Evolutionary conservation across 2,113 vertebrate species (phyloP), one percentile per base, ranked within the genome.

Genomic region (Paraplagusia blochii): DNA sequence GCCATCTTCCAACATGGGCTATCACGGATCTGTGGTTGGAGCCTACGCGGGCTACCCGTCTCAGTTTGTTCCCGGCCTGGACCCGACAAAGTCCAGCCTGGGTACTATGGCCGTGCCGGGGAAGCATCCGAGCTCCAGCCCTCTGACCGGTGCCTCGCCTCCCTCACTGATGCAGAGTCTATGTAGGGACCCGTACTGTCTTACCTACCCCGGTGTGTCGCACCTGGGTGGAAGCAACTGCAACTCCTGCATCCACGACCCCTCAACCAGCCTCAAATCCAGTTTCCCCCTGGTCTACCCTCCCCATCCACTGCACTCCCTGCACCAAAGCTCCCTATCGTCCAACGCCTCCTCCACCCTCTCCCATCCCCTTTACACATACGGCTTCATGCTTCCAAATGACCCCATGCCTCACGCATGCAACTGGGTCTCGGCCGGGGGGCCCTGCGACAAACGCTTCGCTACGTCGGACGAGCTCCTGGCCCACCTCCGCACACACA

Each of bases 361-460:
- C 43, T 90, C 93, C 0, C 96, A 98, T 50, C 95, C 95, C 0
- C 91, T 98, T 69, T 98, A 98, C 88, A 94, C 94, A 39, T 98
- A 98, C 4, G 94, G 96, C 90, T 98, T 97, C 91, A 94, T 98
- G 95, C 93, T 98, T 50, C 93, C 92, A 75, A 97, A 95, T 17
- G 95, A 98, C 71, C 92, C 94, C 64, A 88, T 92, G 73, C 94
- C 94, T 4, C 94, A 98, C 80, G 95, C 93, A 83, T 98, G 96
- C 84, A 98, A 98, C 92, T 98, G 96, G 96, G 95, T 98, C 53
- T 95, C 96, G 0, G 95, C 95, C 44, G 92, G 89, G 53, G 96
- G 95, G 74, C 95, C 95, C 4, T 97, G 96, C 47, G 95, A 98
- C 92, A 98, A 98, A 89, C 93, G 95, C 46, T 98, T 98, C 66